These are phyloP conservation scores for Thymelicus acteon DNA, from an alignment of 2,888 invertebrate species.

Conservation along the genomic window DNA sequence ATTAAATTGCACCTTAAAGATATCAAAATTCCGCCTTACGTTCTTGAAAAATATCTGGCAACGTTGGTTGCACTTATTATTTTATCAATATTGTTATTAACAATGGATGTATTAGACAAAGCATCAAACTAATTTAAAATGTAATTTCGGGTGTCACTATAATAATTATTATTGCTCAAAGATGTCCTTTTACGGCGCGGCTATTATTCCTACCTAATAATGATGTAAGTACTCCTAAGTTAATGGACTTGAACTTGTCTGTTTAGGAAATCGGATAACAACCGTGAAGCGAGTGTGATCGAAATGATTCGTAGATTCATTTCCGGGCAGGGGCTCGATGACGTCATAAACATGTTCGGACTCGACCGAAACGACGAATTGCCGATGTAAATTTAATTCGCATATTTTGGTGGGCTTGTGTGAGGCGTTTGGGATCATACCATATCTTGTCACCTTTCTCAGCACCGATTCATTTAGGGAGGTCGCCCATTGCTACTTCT, in stretches of 20 bases:
- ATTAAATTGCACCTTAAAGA: too few species aligned
- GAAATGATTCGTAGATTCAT: slow-evolving; percentile 74
- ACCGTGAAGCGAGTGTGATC: slow-evolving; percentile 60
- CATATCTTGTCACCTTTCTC: slow-evolving; percentile 29
- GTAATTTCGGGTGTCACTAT: too few species aligned
- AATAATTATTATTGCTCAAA: too few species aligned
- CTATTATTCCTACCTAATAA: too few species aligned
- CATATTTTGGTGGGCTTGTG: slow-evolving; percentile 38
- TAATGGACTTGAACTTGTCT: slow-evolving; percentile 52
- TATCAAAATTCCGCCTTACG: too few species aligned
- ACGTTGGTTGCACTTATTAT: not conserved
- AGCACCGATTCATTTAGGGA: slow-evolving; percentile 14
- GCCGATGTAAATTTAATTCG: slow-evolving; percentile 63
- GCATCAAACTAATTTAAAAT: slow-evolving; percentile 1
- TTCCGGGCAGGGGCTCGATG: slow-evolving; percentile 71
- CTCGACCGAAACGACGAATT: slow-evolving; percentile 59
- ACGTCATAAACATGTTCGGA: slow-evolving; percentile 69
- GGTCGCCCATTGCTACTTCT: too few species aligned
- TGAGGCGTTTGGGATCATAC: slow-evolving; percentile 29
- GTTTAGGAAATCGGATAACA: slow-evolving; percentile 65
- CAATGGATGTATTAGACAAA: too few species aligned
- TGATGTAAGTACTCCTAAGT: not conserved
- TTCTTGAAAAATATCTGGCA: too few species aligned
- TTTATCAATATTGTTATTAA: not conserved
- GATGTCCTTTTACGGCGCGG: too few species aligned